Base-by-base conservation (phyloP, 2,888 invertebrate species). In the Scaptomyza polygonia region DNA sequence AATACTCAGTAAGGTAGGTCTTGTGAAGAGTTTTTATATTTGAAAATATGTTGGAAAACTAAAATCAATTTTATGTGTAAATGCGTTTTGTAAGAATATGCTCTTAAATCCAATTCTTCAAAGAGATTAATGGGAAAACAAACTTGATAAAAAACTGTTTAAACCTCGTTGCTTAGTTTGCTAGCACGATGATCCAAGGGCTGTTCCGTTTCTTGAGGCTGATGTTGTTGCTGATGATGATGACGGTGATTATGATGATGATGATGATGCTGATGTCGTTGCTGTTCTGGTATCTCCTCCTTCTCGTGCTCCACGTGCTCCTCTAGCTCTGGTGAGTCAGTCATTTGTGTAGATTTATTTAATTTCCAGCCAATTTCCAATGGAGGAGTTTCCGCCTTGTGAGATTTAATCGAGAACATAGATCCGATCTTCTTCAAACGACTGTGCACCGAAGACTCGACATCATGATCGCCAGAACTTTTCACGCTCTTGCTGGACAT, bases 401-500 rank as follows among this genome's bases (percentile, higher is more conserved):
- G 67, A 0, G 91, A 90, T 27, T 89, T 91, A 0, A 91, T 34
- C 1, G 91, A 91, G 57, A 91, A 91, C 81, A 91, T 88, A 0
- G 91, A 91, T 25, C 91, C 89, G 43, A 91, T 91, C 59, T 91
- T 91, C 40, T 85, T 77, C 0, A 91, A 48, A 30, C 75, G 89
- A 5, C 88, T 88, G 30, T 90, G 90, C 0, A 91, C 86, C 0
- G 89, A 88, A 32, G 77, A 79, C 40, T 79, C 77, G 5, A 72
- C 74, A 42, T 86, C 89, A 53, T 73, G 82, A 8, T 86, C 75
- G 5, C 62, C 78, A 3, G 74, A 77, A 49, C 88, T 90, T 44
- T 85, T 88, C 1, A 79, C 70, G 14, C 89, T 90, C 47, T 88
- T 89, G 48, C 78, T 78, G 1, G 90, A 90, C 4, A 86, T 51